phyloP scores from a whole-genome alignment of 2,797 vertebrate species.

The Vespertilio murinus region DNA sequence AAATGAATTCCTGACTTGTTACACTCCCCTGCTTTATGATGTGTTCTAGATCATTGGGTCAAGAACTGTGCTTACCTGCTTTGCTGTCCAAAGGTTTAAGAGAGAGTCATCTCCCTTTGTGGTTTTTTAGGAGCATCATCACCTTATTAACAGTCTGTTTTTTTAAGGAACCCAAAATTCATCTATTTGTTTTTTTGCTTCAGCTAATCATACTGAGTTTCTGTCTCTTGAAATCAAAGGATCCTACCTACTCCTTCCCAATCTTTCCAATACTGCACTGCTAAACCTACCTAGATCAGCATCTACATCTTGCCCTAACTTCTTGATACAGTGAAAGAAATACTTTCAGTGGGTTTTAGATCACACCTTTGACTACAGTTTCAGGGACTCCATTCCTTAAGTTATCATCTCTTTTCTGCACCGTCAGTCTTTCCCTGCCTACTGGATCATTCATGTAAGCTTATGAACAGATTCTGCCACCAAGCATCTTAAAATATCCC shows the following conservation, averaged over 20 bases:
- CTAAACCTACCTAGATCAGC: background rate
- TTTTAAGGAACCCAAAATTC: slow-evolving; percentile 11
- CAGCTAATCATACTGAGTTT: slow-evolving; percentile 6
- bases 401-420: background rate
- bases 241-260: background rate
- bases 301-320: background rate
- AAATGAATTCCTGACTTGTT: background rate
- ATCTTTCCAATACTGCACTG: background rate
- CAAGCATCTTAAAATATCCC: background rate
- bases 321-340: background rate
- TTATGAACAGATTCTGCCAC: background rate
- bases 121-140: background rate
- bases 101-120: background rate
- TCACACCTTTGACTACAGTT: background rate
- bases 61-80: background rate
- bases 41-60: background rate
- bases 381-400: background rate
- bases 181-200: background rate
- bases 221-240: background rate
- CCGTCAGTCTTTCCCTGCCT: background rate
- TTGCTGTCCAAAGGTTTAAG: background rate
- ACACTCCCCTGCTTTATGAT: background rate
- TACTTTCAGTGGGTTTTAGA: background rate
- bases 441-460: background rate
- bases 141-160: background rate